These are phyloP conservation scores for Hystrix brachyura DNA, from an alignment of 2,113 vertebrate species.

Conservation along the genomic window DNA sequence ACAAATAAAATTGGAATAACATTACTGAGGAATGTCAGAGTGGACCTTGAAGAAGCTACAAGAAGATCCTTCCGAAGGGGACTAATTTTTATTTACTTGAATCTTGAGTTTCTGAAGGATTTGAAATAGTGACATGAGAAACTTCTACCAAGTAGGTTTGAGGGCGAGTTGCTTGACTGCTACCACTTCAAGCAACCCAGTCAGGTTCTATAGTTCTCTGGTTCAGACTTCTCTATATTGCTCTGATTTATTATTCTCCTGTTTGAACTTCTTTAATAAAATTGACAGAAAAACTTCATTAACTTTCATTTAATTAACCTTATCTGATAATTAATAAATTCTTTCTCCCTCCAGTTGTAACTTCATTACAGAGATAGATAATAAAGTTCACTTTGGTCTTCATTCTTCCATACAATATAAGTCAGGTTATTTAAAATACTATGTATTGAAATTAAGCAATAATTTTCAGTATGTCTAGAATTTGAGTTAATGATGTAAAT, in stretches of 20 bases:
- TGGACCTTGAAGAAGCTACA: background rate
- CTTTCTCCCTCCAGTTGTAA: constrained; percentile 57
- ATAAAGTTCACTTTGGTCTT: constrained; percentile 68
- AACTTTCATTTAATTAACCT: constrained; percentile 77
- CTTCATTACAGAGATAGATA: constrained; percentile 77
- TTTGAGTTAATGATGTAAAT: constrained; percentile 31
- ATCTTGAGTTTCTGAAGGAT: background rate
- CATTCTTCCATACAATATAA: constrained; percentile 42
- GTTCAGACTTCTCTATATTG: constrained; percentile 7
- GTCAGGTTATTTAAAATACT: constrained; percentile 61
- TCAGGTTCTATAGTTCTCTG: constrained; percentile 1
- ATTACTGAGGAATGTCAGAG: background rate
- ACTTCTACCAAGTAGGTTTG: constrained; percentile 9
- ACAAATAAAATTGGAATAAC: background rate
- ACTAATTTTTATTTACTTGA: background rate
- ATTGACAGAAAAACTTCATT: constrained; percentile 78
- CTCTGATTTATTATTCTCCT: constrained; percentile 65
- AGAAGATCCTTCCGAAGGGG: background rate
- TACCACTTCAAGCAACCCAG: background rate
- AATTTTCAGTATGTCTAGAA: constrained; percentile 30
- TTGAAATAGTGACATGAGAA: background rate
- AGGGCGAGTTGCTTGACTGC: background rate
- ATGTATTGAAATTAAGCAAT: background rate
- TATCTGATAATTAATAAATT: constrained; percentile 79
- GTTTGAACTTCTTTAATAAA: constrained; percentile 68